Conservation (phyloP, 2,888 invertebrate species). For the Eucera pruinosa region DNA sequence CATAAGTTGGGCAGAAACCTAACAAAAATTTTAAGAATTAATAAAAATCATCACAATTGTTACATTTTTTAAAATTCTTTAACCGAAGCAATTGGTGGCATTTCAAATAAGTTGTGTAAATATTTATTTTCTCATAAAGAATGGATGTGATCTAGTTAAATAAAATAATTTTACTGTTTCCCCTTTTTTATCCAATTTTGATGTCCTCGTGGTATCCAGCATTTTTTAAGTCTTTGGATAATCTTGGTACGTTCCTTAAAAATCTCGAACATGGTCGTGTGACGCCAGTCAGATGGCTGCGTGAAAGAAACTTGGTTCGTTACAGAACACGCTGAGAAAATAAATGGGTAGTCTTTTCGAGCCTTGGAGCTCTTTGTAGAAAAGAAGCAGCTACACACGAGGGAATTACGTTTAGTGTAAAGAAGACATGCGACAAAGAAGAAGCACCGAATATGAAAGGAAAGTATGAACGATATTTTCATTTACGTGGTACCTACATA, state of each 20-base stretch:
- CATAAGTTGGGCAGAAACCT: too few relatives aligned
- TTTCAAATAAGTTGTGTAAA: too few relatives aligned
- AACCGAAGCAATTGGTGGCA: too few relatives aligned
- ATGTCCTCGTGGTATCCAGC: too few relatives aligned
- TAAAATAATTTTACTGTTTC: too few relatives aligned
- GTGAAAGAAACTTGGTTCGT: constrained; percentile 54
- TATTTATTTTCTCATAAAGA: too few relatives aligned
- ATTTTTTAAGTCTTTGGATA: constrained; percentile 11
- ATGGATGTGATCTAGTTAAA: too few relatives aligned
- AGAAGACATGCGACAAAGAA: background rate
- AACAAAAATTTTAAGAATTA: too few relatives aligned
- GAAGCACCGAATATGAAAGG: background rate
- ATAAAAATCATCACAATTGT: too few relatives aligned
- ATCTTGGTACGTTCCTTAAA: background rate
- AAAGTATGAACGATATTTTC: constrained; percentile 28
- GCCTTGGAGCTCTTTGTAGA: constrained; percentile 29
- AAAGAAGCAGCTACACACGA: constrained; percentile 42
- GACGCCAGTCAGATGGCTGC: constrained; percentile 30
- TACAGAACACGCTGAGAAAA: constrained; percentile 48
- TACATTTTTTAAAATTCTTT: too few relatives aligned
- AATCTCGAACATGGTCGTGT: constrained; percentile 18
- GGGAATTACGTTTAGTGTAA: constrained; percentile 40
- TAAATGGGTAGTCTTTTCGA: constrained; percentile 44
- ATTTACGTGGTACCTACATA: background rate
- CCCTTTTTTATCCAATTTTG: too few relatives aligned